Evolutionary conservation across 2,888 invertebrate genomes (phyloP), one percentile per base, ranked within the genome.

Genomic region (Netelia fuscicornis): DNA sequence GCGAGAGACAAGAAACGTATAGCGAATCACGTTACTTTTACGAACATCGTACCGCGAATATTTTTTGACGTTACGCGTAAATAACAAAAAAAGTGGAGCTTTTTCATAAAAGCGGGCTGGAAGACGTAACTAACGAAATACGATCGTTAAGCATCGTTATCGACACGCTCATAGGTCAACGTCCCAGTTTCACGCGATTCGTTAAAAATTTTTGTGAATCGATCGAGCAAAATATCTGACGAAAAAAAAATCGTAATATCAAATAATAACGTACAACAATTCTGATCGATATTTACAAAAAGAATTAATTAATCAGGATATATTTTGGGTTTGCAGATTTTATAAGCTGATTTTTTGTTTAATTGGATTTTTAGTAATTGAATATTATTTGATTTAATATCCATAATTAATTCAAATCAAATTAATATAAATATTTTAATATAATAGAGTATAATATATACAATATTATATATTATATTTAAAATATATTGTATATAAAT

Each of bases 161-260:
- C 65, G 62, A 17, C 65, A 44, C 11, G 54, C 54, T 11, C 1
- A n/a, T 10, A 37, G 30, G 30, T 62, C 30, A 62, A 56, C 42
- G 54, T 17, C 23, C 65, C 52, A 25, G 17, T 52, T 75, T 75
- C 67, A 76, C 44, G 25, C n/a, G 25, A 58, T 10, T 52, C 62
- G 20, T 13, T 23, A 42, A 9, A n/a, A 37, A 8, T 2, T 48
- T 13, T 48, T 10, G 48, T 10, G 11, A 48, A 48, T 48, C 0
- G 11, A 48, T 2, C 48, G 48, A 11, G 11, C 1, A 11, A 48
- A 48, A 48, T 48, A 2, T 2, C 2, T 11, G 48, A 11, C 6
- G 11, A 5, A 11, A 48, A 25, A 25, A 2, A 25, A 25, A 25
- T 25, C 25, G 9, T 8, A 37, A 64, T 5, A 17, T 13, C 13